A percentile compares a stretch with the other conserved stretches of the same genome.
Evolutionary conservation across 1,140 invertebrate species (phyloP).

Genomic region (Diabrotica undecimpunctata): DNA sequence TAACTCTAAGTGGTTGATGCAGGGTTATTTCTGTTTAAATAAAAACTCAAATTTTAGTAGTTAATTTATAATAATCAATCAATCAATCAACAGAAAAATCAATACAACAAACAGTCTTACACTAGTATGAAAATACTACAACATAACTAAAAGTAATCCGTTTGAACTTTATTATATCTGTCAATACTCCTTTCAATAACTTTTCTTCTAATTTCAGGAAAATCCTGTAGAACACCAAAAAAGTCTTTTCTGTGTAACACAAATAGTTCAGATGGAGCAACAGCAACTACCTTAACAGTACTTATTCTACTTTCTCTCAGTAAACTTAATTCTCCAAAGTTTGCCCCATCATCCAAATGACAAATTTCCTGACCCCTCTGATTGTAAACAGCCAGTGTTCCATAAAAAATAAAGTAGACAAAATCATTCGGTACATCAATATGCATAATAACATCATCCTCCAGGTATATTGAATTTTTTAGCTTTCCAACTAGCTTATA

Average conservation of each 20-base stretch:
- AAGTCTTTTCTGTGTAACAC: not conserved
- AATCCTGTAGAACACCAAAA: not conserved
- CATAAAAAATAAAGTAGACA: not conserved
- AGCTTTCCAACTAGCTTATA: not conserved
- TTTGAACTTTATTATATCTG: too few relatives aligned
- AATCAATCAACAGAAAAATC: too few relatives aligned
- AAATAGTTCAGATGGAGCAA: not conserved
- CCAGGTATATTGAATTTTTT: not conserved
- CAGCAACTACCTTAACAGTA: not conserved
- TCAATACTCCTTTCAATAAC: not conserved
- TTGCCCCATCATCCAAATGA: not conserved
- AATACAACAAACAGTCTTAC: too few relatives aligned
- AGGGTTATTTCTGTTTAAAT: too few relatives aligned
- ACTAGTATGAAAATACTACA: too few relatives aligned
- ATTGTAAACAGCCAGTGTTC: not conserved
- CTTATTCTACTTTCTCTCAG: not conserved
- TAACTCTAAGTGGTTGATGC: too few relatives aligned
- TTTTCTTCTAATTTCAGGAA: not conserved
- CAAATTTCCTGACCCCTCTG: not conserved
- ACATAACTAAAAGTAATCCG: too few relatives aligned
- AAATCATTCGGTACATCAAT: not conserved
- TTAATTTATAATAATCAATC: too few relatives aligned
- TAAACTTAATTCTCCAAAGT: not conserved
- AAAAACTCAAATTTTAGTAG: too few relatives aligned
- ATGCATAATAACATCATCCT: not conserved